Percentiles rank a stretch among this genome's conserved stretches.
Conservation (phyloP, 2,113 vertebrate genomes). For the Tupaia chinensis region DNA sequence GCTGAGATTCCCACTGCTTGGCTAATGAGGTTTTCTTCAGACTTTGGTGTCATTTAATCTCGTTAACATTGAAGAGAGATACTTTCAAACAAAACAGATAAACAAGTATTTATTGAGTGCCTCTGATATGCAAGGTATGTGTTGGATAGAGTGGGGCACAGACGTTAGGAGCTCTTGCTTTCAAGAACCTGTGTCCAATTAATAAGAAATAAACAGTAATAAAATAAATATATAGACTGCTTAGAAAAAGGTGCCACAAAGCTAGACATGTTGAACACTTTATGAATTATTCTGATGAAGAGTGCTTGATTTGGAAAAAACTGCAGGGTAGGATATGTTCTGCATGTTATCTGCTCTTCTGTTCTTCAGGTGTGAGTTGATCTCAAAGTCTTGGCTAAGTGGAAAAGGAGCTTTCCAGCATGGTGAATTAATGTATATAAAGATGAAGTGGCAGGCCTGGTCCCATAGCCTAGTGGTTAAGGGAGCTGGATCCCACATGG, state of each 20-base stretch:
- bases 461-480: too few relatives aligned
- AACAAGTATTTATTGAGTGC: constrained; percentile 51
- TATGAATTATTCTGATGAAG: neutral
- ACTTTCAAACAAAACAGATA: constrained; percentile 66
- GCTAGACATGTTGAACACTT: neutral
- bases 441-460: neutral
- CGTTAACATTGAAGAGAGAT: constrained; percentile 75
- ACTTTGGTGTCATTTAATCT: constrained; percentile 70
- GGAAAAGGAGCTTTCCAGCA: neutral
- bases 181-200: constrained; percentile 47
- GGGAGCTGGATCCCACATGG: too few relatives aligned
- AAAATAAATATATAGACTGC: constrained; percentile 27
- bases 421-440: neutral
- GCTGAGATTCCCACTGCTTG: constrained; percentile 59
- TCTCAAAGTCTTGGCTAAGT: neutral
- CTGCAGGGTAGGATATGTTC: neutral
- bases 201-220: constrained; percentile 40
- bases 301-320: constrained; percentile 43
- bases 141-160: neutral
- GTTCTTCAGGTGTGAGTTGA: constrained; percentile 8
- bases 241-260: neutral
- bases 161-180: constrained; percentile 15
- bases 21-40: constrained; percentile 79
- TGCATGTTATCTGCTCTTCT: neutral
- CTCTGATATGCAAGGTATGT: neutral